These are phyloP conservation scores for Tenthredo livida DNA, from an alignment of 2,888 invertebrate genomes.

Conservation along the genomic window DNA sequence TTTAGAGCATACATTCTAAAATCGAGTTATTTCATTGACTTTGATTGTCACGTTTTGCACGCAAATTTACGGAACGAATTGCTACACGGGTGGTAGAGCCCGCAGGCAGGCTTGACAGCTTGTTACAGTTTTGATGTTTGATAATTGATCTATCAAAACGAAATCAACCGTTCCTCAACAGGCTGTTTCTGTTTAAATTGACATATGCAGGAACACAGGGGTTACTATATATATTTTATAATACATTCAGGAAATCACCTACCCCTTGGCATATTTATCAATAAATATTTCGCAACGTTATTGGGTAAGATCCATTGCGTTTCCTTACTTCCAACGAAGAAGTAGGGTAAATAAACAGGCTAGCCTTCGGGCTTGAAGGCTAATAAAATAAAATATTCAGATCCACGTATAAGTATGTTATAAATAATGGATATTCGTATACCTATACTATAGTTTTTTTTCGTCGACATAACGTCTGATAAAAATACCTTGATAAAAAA, in stretches of 20 bases:
- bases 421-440: neutral
- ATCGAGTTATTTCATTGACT: constrained; percentile 38
- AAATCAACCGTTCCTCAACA: constrained; percentile 31
- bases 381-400: neutral
- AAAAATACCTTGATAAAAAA: neutral
- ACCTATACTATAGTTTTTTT: neutral
- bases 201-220: neutral
- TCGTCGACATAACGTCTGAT: neutral
- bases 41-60: constrained; percentile 38
- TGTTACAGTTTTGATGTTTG: constrained; percentile 42
- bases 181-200: constrained; percentile 17
- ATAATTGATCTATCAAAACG: constrained; percentile 43
- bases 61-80: constrained; percentile 42
- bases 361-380: neutral
- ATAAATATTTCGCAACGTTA: constrained; percentile 35
- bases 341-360: neutral
- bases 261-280: neutral
- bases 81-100: neutral
- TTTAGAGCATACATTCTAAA: neutral
- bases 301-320: neutral
- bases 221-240: neutral
- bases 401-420: neutral
- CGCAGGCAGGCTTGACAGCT: constrained; percentile 10
- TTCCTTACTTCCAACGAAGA: neutral
- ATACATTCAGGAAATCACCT: neutral